These are phyloP conservation scores for Callosobruchus maculatus DNA, from an alignment of 2,888 invertebrate genomes.

Conservation along the genomic window DNA sequence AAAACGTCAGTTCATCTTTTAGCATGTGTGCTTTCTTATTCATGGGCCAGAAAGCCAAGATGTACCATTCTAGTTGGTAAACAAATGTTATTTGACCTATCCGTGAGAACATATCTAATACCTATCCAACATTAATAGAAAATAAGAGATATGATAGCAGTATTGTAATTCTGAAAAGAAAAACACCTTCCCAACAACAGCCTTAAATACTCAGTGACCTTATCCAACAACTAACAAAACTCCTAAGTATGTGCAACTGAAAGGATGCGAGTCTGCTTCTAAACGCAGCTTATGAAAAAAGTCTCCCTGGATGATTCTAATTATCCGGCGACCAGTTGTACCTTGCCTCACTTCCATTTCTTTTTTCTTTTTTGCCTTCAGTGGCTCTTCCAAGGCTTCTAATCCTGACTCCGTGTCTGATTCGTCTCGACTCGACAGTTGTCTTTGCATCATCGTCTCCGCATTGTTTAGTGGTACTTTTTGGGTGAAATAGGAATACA, in stretches of 20 bases:
- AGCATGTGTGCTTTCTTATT: no score
- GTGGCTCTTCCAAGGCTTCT: constrained; percentile 65
- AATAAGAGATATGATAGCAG: no score
- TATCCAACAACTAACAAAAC: neutral
- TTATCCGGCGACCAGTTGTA: constrained; percentile 38
- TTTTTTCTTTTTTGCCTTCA: constrained; percentile 59
- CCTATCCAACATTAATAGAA: no score
- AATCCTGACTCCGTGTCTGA: constrained; percentile 60
- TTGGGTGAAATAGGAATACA: constrained; percentile 33
- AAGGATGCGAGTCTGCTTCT: constrained; percentile 8
- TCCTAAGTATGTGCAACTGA: neutral
- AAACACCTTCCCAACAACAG: no score
- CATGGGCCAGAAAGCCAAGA: no score
- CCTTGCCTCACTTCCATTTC: constrained; percentile 60
- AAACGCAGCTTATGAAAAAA: neutral
- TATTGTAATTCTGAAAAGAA: no score
- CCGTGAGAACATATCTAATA: no score
- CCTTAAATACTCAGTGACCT: neutral
- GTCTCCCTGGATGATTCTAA: constrained; percentile 3
- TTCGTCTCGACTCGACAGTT: constrained; percentile 56
- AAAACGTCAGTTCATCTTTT: no score
- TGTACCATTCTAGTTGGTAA: no score
- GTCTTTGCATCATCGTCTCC: constrained; percentile 62
- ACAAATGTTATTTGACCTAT: no score
- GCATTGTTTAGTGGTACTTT: constrained; percentile 62